Evolutionary conservation across 2,888 invertebrate species (phyloP).

Genomic region (Rotaria magnacalcarata): DNA sequence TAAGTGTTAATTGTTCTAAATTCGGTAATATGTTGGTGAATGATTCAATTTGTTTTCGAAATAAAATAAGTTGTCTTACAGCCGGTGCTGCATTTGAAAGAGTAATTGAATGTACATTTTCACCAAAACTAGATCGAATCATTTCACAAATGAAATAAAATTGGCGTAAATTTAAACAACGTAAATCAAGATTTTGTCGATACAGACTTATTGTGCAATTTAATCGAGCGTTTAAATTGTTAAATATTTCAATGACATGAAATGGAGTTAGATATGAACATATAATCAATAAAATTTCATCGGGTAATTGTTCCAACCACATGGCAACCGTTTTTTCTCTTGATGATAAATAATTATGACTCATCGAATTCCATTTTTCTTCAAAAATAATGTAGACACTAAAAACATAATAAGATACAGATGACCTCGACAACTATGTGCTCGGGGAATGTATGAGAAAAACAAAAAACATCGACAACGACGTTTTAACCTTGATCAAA

Average conservation of each 20-base stretch:
- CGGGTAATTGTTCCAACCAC: background rate
- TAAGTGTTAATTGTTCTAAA: background rate
- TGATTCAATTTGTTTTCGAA: background rate
- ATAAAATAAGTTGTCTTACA: background rate
- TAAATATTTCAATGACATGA: background rate
- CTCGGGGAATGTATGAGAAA: background rate
- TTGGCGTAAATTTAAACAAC: background rate
- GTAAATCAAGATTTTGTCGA: background rate
- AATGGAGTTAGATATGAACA: background rate
- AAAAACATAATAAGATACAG: background rate
- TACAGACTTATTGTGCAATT: slow-evolving; percentile 12
- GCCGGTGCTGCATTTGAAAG: background rate
- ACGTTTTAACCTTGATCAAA: background rate
- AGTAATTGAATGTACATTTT: background rate
- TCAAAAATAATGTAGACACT: background rate
- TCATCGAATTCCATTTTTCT: background rate
- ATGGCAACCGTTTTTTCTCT: background rate
- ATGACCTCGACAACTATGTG: background rate
- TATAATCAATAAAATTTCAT: background rate
- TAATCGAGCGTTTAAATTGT: slow-evolving; percentile 13
- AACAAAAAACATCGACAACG: background rate
- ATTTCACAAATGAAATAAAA: background rate
- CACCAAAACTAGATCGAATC: background rate
- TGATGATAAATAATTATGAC: background rate
- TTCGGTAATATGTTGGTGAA: background rate